Evolutionary conservation across 2,888 invertebrate genomes (phyloP), one percentile per base, ranked within the genome.

Genomic region (Habrosyne pyritoides): DNA sequence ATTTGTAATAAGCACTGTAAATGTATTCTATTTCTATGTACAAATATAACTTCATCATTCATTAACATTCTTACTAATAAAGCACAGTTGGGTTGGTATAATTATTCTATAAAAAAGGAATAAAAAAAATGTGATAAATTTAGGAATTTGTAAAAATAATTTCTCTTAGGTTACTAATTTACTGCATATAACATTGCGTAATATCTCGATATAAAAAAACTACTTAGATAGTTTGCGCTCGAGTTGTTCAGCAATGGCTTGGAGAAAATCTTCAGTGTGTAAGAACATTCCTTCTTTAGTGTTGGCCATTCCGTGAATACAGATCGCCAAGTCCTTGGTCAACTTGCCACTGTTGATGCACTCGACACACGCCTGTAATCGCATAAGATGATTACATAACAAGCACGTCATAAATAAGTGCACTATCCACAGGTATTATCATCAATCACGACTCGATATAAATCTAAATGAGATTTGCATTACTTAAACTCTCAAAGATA

Each of bases 261-360:
- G 94, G 56, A 98, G 91, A 93, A 98, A 98, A 83, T 98, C 97
- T 91, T 96, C 95, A 0, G 98, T 98, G 84, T 96, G 94, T 64
- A 98, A 92, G 84, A 93, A 98, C 94, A 97, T 97, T 57, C 95
- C 95, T 55, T 96, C 96, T 82, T 96, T 97, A 12, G 97, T 95
- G 79, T 96, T 96, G 59, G 95, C 94, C 67, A 97, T 73, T 22
- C 98, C 98, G 81, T 98, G 95, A 79, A 98, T 97, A 79, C 97
- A 97, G 60, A 95, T 96, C 18, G 96, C 97, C 73, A 98, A 93
- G 90, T 98, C 98, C 89, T 98, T 98, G 14, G 98, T 98, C 95
- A 97, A 95, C 79, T 96, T 95, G 46, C 98, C 98, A 59, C 94
- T 91, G 81, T 98, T 96, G 8, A 98, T 95, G 64, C 96, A 96